Percentiles rank a stretch among this genome's conserved stretches.
Conservation (phyloP, 2,797 vertebrate species). For the Varecia variegata region DNA sequence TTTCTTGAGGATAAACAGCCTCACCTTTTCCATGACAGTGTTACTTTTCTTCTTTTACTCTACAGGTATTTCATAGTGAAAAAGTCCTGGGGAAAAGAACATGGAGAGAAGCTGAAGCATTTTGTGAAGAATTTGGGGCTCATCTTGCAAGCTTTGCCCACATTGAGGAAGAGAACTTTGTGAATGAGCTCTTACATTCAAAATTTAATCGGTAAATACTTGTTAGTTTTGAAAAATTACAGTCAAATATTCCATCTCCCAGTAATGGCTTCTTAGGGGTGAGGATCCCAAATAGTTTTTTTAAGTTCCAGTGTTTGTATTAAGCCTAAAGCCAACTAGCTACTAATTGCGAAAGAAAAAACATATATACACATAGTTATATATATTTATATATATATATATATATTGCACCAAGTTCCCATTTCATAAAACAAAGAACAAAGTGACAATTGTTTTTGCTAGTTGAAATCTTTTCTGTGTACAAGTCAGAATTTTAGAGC, state of each 20-base stretch:
- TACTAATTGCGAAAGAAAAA: background rate
- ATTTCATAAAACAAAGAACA: constrained; percentile 1
- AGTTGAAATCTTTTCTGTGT: background rate
- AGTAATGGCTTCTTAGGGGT: background rate
- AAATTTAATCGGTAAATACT: constrained; percentile 93
- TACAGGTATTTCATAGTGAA: constrained; percentile 94
- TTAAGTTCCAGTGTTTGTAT: background rate
- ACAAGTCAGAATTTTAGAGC: background rate
- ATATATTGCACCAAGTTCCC: background rate
- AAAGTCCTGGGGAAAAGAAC: constrained; percentile 95
- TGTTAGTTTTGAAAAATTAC: constrained; percentile 29
- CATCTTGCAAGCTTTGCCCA: constrained; percentile 95
- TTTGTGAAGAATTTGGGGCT: constrained; percentile 94
- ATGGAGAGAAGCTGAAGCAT: constrained; percentile 94
- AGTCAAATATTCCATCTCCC: background rate
- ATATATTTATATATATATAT: constrained; percentile 30
- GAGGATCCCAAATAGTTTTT: constrained; percentile 6
- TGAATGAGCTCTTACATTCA: constrained; percentile 89
- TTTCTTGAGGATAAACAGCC: background rate
- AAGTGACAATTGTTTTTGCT: background rate
- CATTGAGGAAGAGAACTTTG: constrained; percentile 92
- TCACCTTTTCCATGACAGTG: background rate
- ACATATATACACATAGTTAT: background rate
- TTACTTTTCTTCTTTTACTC: constrained; percentile 43
- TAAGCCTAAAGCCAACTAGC: background rate